Conservation (phyloP, 2,888 invertebrate species). For the Zygaena filipendulae region DNA sequence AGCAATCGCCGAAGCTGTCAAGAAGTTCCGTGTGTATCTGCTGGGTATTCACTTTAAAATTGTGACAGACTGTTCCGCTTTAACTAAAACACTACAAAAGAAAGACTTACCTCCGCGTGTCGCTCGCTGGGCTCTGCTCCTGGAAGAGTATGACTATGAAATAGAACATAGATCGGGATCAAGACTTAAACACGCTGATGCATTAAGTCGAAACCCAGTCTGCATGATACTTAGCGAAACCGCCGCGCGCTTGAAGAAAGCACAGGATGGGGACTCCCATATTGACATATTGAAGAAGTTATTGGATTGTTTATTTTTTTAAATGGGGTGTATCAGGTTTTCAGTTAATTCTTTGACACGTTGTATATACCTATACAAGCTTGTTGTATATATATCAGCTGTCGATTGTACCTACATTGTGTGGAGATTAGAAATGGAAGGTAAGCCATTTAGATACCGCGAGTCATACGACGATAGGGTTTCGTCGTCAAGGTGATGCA, state of each 20-base stretch:
- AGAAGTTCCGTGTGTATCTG: slow-evolving; percentile 18
- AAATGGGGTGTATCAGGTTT: too few relatives aligned
- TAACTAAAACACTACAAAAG: slow-evolving; percentile 19
- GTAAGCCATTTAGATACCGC: background rate
- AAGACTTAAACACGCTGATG: slow-evolving; percentile 25
- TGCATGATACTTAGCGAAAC: slow-evolving; percentile 10
- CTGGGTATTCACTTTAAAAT: slow-evolving; percentile 18
- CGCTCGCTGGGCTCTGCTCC: slow-evolving; percentile 18
- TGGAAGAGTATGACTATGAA: slow-evolving; percentile 18
- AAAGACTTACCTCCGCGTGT: slow-evolving; percentile 21
- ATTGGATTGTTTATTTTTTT: too few relatives aligned
- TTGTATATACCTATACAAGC: too few relatives aligned
- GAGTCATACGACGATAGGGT: too few relatives aligned
- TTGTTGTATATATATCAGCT: too few relatives aligned
- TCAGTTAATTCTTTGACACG: too few relatives aligned
- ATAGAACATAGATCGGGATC: slow-evolving; percentile 19
- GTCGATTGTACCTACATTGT: too few relatives aligned
- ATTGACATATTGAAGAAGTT: slow-evolving; percentile 11
- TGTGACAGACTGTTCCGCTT: slow-evolving; percentile 18
- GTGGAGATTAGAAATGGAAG: too few relatives aligned
- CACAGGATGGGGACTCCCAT: slow-evolving; percentile 16
- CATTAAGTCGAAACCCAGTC: slow-evolving; percentile 17
- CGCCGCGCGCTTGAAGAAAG: slow-evolving; percentile 6
- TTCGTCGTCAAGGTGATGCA: too few relatives aligned
- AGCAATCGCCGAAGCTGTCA: slow-evolving; percentile 16